Percentiles rank a stretch among this genome's conserved stretches.
Evolutionary conservation across 2,113 vertebrate species (phyloP).

Genomic region (Macaca mulatta): DNA sequence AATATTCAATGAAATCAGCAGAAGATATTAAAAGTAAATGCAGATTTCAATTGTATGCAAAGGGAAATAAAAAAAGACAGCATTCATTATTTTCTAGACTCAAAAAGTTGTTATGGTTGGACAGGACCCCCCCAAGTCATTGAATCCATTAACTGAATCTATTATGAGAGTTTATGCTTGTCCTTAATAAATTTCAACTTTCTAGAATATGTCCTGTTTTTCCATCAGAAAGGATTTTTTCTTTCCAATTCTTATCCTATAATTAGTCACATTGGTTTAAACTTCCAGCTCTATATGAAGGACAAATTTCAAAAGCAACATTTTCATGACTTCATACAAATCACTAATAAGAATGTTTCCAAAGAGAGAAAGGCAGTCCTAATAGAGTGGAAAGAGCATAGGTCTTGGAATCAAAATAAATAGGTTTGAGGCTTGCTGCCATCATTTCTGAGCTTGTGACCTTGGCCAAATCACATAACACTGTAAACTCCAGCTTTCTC

Average conservation of each 20-base stretch:
- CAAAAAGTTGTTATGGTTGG: neutral
- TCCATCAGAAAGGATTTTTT: neutral
- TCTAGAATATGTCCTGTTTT: neutral
- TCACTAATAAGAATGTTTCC: neutral
- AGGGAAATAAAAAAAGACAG: neutral
- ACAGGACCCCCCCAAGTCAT: neutral
- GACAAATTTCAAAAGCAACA: neutral
- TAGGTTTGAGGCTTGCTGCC: neutral
- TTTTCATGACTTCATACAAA: neutral
- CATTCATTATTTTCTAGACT: neutral
- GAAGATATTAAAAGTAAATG: neutral
- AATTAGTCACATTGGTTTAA: neutral
- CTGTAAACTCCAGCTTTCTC: neutral
- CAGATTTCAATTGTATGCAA: neutral
- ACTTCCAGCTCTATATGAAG: neutral
- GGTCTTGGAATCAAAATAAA: slow-evolving; percentile 29
- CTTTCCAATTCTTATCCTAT: neutral
- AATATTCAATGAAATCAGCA: neutral
- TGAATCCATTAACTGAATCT: neutral
- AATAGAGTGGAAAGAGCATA: neutral
- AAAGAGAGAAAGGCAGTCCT: neutral
- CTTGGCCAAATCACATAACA: neutral
- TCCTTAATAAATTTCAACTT: neutral
- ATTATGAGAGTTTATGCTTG: neutral
- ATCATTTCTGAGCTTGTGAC: slow-evolving; percentile 10